Conservation (phyloP, 2,888 invertebrate genomes). For the Hypena proboscidalis region DNA sequence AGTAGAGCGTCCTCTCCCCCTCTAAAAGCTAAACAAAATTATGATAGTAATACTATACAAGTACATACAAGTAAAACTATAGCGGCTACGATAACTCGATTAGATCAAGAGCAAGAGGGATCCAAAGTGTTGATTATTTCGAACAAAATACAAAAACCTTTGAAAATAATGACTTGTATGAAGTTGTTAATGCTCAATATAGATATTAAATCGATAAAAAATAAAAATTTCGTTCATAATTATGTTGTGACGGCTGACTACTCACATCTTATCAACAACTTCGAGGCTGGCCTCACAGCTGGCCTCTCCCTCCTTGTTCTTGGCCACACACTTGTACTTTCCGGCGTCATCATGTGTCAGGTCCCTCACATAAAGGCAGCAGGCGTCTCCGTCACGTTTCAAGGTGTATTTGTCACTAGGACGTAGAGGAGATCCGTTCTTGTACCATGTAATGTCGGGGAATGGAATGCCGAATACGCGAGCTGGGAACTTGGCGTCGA, state of each 20-base stretch:
- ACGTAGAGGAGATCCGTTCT: constrained; percentile 90
- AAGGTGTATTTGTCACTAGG: constrained; percentile 90
- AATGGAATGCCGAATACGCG: constrained; percentile 92
- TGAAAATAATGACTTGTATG: no score
- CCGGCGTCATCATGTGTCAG: constrained; percentile 89
- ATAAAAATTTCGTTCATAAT: neutral
- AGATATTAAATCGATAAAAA: neutral
- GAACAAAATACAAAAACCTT: no score
- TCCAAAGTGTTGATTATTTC: no score
- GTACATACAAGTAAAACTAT: no score
- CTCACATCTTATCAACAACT: constrained; percentile 94
- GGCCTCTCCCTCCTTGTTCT: constrained; percentile 92
- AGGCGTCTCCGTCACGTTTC: constrained; percentile 91
- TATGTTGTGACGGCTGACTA: constrained; percentile 15
- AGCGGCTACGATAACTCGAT: no score
- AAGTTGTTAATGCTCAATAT: no score
- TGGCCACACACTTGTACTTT: constrained; percentile 90
- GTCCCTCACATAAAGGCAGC: constrained; percentile 90
- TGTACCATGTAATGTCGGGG: constrained; percentile 95
- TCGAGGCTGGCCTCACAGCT: constrained; percentile 89
- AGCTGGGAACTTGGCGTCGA: constrained; percentile 93
- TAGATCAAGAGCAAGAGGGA: no score
- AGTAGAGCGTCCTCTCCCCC: no score
- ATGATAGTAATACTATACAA: no score
- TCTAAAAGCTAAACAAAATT: no score